phyloP scores from a whole-genome alignment of 2,797 vertebrate species.

The Lagocephalus sceleratus region DNA sequence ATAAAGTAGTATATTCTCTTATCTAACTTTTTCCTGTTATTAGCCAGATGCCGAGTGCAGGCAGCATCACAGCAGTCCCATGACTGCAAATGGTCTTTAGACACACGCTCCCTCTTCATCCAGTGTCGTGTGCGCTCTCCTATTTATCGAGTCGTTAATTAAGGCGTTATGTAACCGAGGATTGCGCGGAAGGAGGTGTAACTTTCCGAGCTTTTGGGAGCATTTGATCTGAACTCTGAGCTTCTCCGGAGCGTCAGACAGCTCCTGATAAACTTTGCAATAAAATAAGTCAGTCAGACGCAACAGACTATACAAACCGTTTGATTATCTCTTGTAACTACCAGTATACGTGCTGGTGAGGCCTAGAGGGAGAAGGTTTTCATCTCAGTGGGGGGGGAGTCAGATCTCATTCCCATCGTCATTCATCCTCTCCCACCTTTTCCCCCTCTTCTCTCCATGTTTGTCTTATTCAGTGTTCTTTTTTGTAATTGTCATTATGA shows the following conservation, averaged over 20 bases:
- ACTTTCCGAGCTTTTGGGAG: slow-evolving; percentile 43
- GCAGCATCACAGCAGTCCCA: slow-evolving; percentile 4
- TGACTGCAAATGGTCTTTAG: neutral
- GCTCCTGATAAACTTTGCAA: slow-evolving; percentile 24
- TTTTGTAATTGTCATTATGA: neutral
- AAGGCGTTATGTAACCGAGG: slow-evolving; percentile 64
- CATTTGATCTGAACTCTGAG: slow-evolving; percentile 60
- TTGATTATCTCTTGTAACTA: no score
- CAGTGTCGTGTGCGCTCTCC: slow-evolving; percentile 37
- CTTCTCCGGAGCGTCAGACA: slow-evolving; percentile 60
- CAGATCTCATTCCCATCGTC: neutral
- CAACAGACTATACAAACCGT: no score
- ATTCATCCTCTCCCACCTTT: neutral
- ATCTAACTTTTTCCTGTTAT: no score
- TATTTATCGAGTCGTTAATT: slow-evolving; percentile 71
- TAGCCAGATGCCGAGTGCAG: no score
- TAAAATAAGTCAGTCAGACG: no score
- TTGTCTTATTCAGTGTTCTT: neutral
- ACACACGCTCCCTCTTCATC: slow-evolving; percentile 7
- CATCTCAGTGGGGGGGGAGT: neutral
- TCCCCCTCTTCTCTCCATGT: neutral
- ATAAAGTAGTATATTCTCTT: no score
- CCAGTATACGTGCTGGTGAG: no score
- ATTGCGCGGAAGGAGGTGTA: slow-evolving; percentile 38
- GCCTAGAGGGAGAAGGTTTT: no score